Evolutionary conservation across 2,113 vertebrate genomes (phyloP).

Genomic region (human (Homo sapiens)): DNA sequence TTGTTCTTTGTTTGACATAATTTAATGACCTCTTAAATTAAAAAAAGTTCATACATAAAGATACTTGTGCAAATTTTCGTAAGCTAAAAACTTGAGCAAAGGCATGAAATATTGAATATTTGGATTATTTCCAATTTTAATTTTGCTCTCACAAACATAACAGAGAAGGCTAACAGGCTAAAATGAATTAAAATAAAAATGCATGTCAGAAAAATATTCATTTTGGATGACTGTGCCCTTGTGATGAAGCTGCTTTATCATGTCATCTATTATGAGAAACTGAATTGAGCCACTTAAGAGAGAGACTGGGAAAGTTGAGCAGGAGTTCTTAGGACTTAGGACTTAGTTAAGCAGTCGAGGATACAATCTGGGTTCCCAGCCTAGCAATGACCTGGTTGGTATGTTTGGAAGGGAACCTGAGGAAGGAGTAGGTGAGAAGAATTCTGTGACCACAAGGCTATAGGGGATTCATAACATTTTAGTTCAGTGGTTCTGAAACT

Average conservation of each 20-base stretch:
- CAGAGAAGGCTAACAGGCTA: not conserved
- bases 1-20: not conserved
- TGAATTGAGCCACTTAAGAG: not conserved
- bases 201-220: not conserved
- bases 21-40: constrained; percentile 4
- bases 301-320: not conserved
- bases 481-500: not conserved
- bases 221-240: not conserved
- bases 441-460: not conserved
- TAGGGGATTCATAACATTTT: not conserved
- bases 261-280: not conserved
- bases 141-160: constrained; percentile 27
- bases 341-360: not conserved
- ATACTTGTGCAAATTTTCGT: not conserved
- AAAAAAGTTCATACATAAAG: not conserved
- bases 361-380: not conserved
- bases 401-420: not conserved
- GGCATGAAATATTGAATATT: not conserved
- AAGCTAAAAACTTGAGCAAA: not conserved
- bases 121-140: constrained; percentile 16
- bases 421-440: not conserved
- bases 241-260: not conserved
- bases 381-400: not conserved
- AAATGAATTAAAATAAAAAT: not conserved
- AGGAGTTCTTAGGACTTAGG: not conserved